Conservation (phyloP, 2,888 invertebrate genomes). For the Ethmia dodecea region DNA sequence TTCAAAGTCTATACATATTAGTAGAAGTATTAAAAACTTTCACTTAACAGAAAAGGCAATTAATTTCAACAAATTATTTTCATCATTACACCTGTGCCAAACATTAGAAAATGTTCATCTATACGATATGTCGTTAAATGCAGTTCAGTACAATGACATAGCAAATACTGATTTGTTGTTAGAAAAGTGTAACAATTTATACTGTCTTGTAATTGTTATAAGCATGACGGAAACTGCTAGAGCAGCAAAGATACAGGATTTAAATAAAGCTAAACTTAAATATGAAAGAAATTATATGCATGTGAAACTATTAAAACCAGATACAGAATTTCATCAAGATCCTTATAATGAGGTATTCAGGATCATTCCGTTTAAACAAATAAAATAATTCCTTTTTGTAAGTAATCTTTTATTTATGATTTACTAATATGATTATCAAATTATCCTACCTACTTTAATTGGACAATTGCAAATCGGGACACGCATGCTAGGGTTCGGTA, state of each 20-base stretch:
- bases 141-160: conserved; percentile 26
- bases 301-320: too few relatives aligned
- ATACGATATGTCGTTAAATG: conserved; percentile 31
- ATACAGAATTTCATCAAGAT: too few relatives aligned
- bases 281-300: too few relatives aligned
- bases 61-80: conserved; percentile 41
- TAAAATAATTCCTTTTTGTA: too few relatives aligned
- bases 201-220: conserved; percentile 40
- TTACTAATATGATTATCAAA: too few relatives aligned
- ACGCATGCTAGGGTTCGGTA: too few relatives aligned
- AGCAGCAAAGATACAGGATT: conserved; percentile 26
- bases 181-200: conserved; percentile 43
- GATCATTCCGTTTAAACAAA: too few relatives aligned
- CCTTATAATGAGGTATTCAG: too few relatives aligned
- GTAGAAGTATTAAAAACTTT: conserved; percentile 45
- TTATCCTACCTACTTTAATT: too few relatives aligned
- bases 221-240: conserved; percentile 25
- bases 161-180: conserved; percentile 38
- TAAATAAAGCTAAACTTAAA: conserved; percentile 36
- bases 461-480: too few relatives aligned
- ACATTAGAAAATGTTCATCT: conserved; percentile 53
- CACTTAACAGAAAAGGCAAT: conserved; percentile 42
- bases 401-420: too few relatives aligned
- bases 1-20: conserved; percentile 35
- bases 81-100: conserved; percentile 40